Evolutionary conservation across 2,113 vertebrate genomes (phyloP).

Genomic region (Ceyx cyanopectus): DNA sequence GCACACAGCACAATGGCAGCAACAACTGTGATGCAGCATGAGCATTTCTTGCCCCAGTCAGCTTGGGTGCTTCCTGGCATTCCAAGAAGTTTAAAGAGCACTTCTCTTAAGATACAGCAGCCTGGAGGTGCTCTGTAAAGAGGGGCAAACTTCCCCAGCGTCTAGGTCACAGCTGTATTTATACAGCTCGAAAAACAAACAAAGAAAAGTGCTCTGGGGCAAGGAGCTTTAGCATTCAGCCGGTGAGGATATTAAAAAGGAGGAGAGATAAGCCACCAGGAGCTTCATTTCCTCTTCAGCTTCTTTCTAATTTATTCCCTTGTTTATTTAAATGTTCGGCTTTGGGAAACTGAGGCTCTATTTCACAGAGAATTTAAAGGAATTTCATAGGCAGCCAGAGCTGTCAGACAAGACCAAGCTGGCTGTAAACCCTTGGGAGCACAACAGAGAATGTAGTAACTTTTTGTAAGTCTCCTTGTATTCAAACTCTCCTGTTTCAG

Average conservation of each 20-base stretch:
- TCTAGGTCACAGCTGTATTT: constrained; percentile 68
- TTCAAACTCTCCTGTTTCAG: background rate
- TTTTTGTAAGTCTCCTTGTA: background rate
- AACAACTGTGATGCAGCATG: background rate
- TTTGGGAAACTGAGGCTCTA: constrained; percentile 33
- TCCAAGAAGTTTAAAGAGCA: background rate
- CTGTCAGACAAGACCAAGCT: constrained; percentile 6
- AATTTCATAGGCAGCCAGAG: background rate
- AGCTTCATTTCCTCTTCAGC: constrained; percentile 65
- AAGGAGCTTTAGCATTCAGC: constrained; percentile 44
- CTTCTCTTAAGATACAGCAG: background rate
- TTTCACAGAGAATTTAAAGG: constrained; percentile 30
- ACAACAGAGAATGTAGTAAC: background rate
- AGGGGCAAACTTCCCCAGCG: background rate
- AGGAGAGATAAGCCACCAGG: constrained; percentile 44
- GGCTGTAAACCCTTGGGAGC: background rate
- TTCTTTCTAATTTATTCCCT: constrained; percentile 60
- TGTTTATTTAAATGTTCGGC: constrained; percentile 53
- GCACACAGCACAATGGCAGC: background rate
- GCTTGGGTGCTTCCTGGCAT: background rate
- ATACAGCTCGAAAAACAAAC: constrained; percentile 37
- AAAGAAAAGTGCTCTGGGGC: constrained; percentile 31
- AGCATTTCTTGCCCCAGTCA: background rate
- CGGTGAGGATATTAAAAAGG: constrained; percentile 67
- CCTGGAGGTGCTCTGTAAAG: background rate